Base-by-base conservation (phyloP, 2,888 invertebrate genomes). In the Cryptocephalus moraei region DNA sequence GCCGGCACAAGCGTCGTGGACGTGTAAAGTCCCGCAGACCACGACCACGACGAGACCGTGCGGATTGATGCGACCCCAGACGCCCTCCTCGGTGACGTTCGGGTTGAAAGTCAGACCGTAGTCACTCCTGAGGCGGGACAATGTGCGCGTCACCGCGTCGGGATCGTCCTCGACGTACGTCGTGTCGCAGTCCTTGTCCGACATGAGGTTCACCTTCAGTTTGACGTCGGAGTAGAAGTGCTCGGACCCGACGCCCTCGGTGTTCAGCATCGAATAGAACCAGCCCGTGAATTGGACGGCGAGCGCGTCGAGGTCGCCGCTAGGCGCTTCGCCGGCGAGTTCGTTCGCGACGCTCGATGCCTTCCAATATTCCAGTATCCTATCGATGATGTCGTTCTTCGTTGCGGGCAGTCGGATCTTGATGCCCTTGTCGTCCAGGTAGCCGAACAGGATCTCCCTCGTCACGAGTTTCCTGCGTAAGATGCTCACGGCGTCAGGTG, bases 11-110 rank as follows among this genome's bases (percentile, higher is more conserved):
- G 68, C 65, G 4, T 67, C 56, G 10, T 64, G 63, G 4, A 71
- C 66, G 60, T 84, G 82, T 33, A 84, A 60, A 0, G 81, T 81
- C 12, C 84, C 84, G 66, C 81, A 81, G 1, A 73, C 75, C 41
- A 80, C 60, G 8, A 84, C 74, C 41, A 78, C 60, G 1, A 80
- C 77, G 40, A 82, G 64, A 1, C 84, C 84, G 62, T 83, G 80
- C 0, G 74, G 70, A 62, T 80, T 76, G 52, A 76, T 72, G 51
- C 73, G 72, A 4, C 79, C 79, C 56, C 73, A 72, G 1, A 80
- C 71, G 4, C 83, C 82, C 10, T 75, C 75, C 46, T 67, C 63
- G 1, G 72, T 65, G 32, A 78, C 58, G 64, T 82, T 82, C 1
- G 81, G 79, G 66, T 80, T 80, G 55, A 82, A 81, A 55, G 65